A percentile compares a stretch with the other conserved stretches of the same genome.
Conservation (phyloP, 2,888 invertebrate genomes). For the Dioctria linearis region DNA sequence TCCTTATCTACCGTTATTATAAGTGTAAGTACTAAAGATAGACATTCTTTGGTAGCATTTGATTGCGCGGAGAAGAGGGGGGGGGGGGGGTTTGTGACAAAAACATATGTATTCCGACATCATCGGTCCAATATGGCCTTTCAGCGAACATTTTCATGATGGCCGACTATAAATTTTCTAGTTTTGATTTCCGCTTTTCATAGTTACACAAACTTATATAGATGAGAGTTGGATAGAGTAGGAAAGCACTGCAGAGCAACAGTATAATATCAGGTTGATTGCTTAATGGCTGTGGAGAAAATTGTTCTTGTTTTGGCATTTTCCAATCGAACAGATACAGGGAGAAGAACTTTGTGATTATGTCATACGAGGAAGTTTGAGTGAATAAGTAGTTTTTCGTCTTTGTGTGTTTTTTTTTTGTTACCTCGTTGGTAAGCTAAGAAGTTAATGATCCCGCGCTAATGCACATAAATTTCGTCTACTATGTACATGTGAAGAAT, state of each 20-base stretch:
- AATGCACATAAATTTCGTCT: conserved; percentile 14
- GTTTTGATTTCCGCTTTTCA: conserved; percentile 43
- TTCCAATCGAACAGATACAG: conserved; percentile 22
- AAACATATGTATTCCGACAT: neutral
- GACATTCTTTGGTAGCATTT: neutral
- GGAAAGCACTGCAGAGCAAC: neutral
- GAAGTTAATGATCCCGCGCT: conserved; percentile 36
- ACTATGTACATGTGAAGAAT: neutral
- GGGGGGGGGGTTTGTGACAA: neutral
- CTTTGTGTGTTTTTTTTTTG: too few relatives aligned
- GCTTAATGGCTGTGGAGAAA: neutral
- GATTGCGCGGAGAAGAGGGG: neutral
- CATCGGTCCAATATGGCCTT: neutral
- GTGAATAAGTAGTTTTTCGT: too few relatives aligned
- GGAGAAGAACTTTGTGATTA: conserved; percentile 27
- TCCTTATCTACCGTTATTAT: neutral
- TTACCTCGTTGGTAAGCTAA: neutral
- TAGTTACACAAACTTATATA: neutral
- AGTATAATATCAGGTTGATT: too few relatives aligned
- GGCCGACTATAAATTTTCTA: conserved; percentile 31
- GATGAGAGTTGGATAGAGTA: neutral
- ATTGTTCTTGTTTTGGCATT: conserved; percentile 20
- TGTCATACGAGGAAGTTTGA: conserved; percentile 39
- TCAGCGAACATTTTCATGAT: conserved; percentile 1
- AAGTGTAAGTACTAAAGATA: neutral